phyloP scores from a whole-genome alignment of 2,797 vertebrate genomes.

The Anguilla megastoma region DNA sequence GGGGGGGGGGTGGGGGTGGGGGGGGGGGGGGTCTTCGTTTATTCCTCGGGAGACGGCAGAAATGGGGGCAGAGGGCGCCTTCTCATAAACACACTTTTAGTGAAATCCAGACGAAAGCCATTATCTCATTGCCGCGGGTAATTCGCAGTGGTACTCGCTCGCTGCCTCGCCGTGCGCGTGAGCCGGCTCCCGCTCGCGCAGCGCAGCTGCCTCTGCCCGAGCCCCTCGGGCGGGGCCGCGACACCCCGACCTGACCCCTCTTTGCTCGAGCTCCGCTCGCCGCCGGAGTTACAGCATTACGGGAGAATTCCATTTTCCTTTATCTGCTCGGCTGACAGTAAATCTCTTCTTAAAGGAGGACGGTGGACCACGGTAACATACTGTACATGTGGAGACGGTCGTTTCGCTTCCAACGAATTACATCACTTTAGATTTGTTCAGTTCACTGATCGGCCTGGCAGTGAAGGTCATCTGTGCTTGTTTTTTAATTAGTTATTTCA shows the following conservation, averaged over 20 bases:
- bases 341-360: background rate
- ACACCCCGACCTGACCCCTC: background rate
- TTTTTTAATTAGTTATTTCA: background rate
- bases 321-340: background rate
- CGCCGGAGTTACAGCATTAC: background rate
- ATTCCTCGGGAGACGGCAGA: background rate
- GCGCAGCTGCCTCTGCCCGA: background rate
- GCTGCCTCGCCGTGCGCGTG: background rate
- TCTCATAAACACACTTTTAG: background rate
- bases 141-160: background rate
- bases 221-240: background rate
- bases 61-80: background rate
- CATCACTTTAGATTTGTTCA: background rate
- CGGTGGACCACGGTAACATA: background rate
- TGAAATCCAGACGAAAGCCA: background rate
- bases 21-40: background rate
- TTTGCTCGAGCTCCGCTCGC: background rate
- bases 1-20: no score
- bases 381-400: background rate
- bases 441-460: background rate
- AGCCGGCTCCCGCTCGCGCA: background rate
- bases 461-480: slow-evolving; percentile 2
- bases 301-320: background rate
- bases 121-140: background rate
- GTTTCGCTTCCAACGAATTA: background rate